Conservation (phyloP, 2,888 invertebrate species). For the Sphecodes monilicornis region DNA sequence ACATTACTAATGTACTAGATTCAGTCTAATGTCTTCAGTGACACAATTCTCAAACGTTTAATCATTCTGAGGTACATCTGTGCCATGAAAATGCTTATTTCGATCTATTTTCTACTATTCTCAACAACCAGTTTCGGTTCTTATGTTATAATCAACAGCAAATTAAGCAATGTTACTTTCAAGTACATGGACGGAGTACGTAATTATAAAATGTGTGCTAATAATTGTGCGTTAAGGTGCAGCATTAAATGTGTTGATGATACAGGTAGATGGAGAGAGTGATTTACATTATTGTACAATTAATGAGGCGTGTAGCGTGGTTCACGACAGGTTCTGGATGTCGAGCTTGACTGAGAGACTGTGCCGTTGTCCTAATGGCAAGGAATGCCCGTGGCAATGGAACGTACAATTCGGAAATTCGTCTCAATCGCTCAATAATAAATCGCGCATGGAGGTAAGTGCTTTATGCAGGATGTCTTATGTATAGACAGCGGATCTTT, state of each 20-base stretch:
- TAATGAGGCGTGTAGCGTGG: constrained; percentile 85
- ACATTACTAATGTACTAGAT: constrained; percentile 27
- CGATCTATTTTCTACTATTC: constrained; percentile 45
- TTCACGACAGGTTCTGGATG: constrained; percentile 87
- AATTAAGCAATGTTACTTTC: constrained; percentile 76
- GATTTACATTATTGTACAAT: constrained; percentile 86
- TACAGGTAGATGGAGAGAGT: constrained; percentile 87
- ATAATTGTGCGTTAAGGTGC: background rate
- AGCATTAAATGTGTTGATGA: constrained; percentile 21
- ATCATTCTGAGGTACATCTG: background rate
- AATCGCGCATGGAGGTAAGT: constrained; percentile 87
- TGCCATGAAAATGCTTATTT: constrained; percentile 46
- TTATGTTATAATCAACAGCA: constrained; percentile 77
- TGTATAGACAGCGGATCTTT: no score
- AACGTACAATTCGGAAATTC: constrained; percentile 79
- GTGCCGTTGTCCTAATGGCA: constrained; percentile 87
- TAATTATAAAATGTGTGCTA: constrained; percentile 34
- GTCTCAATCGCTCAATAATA: constrained; percentile 86
- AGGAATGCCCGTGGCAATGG: constrained; percentile 85
- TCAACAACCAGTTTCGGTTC: constrained; percentile 48
- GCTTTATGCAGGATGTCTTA: background rate
- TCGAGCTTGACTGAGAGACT: constrained; percentile 86
- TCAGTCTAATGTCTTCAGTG: constrained; percentile 15
- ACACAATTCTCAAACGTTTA: constrained; percentile 17
- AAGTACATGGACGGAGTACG: constrained; percentile 78